Percentiles rank a stretch among this genome's conserved stretches.
These are phyloP conservation scores for Montifringilla adamsi DNA, from an alignment of 2,113 vertebrate genomes.

Conservation along the genomic window DNA sequence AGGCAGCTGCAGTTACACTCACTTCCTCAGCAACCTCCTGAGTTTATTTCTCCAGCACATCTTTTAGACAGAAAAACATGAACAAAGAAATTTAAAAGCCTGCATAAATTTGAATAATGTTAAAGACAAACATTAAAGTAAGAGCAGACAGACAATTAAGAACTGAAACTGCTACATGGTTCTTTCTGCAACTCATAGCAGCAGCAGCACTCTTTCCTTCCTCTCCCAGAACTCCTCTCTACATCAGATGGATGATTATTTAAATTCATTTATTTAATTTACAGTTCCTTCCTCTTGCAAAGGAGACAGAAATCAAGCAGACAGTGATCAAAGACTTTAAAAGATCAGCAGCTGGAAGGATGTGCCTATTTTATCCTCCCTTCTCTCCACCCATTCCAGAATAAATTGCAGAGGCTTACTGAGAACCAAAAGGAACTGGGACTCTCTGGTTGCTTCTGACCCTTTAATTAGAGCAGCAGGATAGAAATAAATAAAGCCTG, in stretches of 20 bases:
- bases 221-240: background rate
- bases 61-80: background rate
- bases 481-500: conserved; percentile 48
- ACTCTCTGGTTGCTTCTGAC: conserved; percentile 14
- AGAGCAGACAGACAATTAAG: background rate
- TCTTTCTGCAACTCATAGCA: background rate
- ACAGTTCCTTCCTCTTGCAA: background rate
- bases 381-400: background rate
- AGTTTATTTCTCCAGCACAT: background rate
- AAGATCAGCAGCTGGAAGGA: conserved; percentile 37
- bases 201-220: background rate
- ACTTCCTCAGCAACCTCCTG: background rate
- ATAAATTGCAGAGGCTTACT: conserved; percentile 53
- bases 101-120: background rate
- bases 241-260: background rate
- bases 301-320: conserved; percentile 6
- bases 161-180: background rate
- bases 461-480: conserved; percentile 67
- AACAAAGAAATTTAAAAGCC: background rate
- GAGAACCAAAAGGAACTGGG: conserved; percentile 27
- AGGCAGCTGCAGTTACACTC: background rate
- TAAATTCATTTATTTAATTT: conserved; percentile 30
- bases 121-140: background rate
- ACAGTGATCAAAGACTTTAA: conserved; percentile 48
- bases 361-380: conserved; percentile 27